Base-by-base conservation (phyloP, 2,113 vertebrate genomes). In the Bos javanicus region DNA sequence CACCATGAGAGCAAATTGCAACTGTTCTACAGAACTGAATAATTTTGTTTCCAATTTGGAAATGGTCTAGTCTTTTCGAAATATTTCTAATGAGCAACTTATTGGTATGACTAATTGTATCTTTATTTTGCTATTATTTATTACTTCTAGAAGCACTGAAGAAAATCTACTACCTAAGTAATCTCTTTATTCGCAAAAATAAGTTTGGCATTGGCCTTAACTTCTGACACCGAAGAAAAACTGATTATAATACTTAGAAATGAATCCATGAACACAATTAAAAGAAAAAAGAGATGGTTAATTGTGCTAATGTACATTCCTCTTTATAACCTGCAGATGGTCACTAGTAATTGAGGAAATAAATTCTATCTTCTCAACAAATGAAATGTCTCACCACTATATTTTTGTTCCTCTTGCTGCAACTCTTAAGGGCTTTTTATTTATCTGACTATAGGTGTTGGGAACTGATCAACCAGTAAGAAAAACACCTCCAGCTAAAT, bases 331-430 rank as follows among this genome's bases (percentile, higher is more conserved):
- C 56, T 67, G n/a, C 60, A 87, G 78, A 97, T 96, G n/a, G 64
- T 89, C 52, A 90, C 5, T 28, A 86, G 62, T 95, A 96, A 97
- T 57, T 91, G 91, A 87, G 96, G 17, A 93, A 91, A 95, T 97
- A 94, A 54, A 59, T 90, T 97, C 57, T 59, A 26, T 76, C 62
- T 97, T 28, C 12, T n/a, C 36, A 92, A 52, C 36, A 60, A 59
- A 90, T 94, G 36, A 91, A 91, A 86, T 82, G 25, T 43, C 12
- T 94, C 59, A 52, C 17, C 11, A 82, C 36, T 50, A 26, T 43
- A 43, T 19, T 59, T 7, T 56, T 95, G 52, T 52, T 91, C 8
- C 5, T 23, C n/a, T 36, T 85, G n/a, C 43, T 82, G 56, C 1
- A 94, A 46, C 3, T 46, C 56, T 81, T 50, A 82, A 62, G 28